phyloP scores from a whole-genome alignment of 2,888 invertebrate species.

The Neuroscelio doddi region DNA sequence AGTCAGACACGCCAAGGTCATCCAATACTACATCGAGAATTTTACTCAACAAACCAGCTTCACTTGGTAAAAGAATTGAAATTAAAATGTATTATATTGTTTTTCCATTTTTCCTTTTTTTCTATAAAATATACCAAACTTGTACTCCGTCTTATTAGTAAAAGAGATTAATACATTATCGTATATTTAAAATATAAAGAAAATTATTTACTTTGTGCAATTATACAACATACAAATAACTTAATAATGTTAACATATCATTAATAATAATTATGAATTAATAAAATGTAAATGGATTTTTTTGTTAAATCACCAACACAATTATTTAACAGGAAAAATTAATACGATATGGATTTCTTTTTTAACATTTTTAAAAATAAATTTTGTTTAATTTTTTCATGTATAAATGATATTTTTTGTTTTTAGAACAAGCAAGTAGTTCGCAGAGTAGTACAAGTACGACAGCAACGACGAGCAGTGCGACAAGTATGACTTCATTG shows the following conservation, averaged over 20 bases:
- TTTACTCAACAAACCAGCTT: conserved; percentile 84
- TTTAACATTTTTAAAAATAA: conserved; percentile 15
- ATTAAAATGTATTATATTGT: background rate
- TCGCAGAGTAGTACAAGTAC: conserved; percentile 82
- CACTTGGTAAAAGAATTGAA: conserved; percentile 76
- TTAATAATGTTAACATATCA: too few species aligned
- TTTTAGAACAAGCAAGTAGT: conserved; percentile 81
- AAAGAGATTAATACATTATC: too few species aligned
- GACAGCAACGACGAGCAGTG: conserved; percentile 90
- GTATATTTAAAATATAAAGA: too few species aligned
- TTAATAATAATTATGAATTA: background rate
- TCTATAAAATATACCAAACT: too few species aligned
- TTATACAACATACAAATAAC: too few species aligned
- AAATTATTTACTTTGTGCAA: too few species aligned
- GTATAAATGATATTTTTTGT: background rate
- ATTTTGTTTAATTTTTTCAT: conserved; percentile 8
- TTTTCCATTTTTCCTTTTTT: too few species aligned
- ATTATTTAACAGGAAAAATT: too few species aligned
- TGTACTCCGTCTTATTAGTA: too few species aligned
- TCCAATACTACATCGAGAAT: conserved; percentile 81
- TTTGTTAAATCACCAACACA: too few species aligned
- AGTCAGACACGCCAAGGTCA: conserved; percentile 85
- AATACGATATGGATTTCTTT: conserved; percentile 8
- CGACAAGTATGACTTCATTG: conserved; percentile 90
- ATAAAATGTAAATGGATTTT: too few species aligned